Percentiles rank a stretch among this genome's conserved stretches.
These are phyloP conservation scores for Melanotaenia nigrans DNA, from an alignment of 2,797 vertebrate genomes.

Conservation along the genomic window DNA sequence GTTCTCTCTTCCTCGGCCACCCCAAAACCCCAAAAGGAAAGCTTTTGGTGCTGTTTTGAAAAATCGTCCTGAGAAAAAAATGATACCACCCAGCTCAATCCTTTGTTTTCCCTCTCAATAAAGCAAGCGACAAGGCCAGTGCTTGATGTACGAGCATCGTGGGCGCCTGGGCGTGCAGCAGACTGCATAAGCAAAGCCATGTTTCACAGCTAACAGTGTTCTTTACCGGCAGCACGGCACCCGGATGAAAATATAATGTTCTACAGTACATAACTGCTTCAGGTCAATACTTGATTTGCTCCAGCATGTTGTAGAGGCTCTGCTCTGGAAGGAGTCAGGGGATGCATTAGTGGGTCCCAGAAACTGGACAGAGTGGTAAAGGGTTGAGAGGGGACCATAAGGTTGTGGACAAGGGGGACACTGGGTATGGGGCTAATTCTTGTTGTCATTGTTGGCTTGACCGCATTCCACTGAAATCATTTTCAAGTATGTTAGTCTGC, in stretches of 20 bases:
- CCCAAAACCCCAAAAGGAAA: slow-evolving; percentile 92
- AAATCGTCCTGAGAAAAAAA: slow-evolving; percentile 95
- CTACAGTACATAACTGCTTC: slow-evolving; percentile 92
- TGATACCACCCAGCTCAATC: slow-evolving; percentile 95
- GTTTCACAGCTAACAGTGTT: slow-evolving; percentile 93
- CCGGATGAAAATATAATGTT: slow-evolving; percentile 97
- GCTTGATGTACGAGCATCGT: slow-evolving; percentile 94
- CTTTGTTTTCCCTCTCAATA: slow-evolving; percentile 99
- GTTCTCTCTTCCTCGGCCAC: slow-evolving; percentile 86
- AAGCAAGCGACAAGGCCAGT: slow-evolving; percentile 92
- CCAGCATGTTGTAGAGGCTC: slow-evolving; percentile 85
- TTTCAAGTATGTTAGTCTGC: slow-evolving; percentile 39
- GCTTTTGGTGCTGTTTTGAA: slow-evolving; percentile 92
- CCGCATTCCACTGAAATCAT: slow-evolving; percentile 57
- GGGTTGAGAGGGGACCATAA: slow-evolving; percentile 21
- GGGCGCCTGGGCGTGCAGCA: slow-evolving; percentile 81
- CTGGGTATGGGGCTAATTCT: slow-evolving; percentile 23
- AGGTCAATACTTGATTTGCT: slow-evolving; percentile 97
- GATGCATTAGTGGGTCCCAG: slow-evolving; percentile 88
- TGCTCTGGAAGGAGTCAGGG: slow-evolving; percentile 88
- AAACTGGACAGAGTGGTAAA: slow-evolving; percentile 57
- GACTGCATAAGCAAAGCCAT: slow-evolving; percentile 95
- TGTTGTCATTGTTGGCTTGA: slow-evolving; percentile 35
- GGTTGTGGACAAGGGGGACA: slow-evolving; percentile 2
- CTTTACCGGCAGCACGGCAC: slow-evolving; percentile 92